phyloP scores from a whole-genome alignment of 2,797 vertebrate genomes.

The Australoheros facetus region DNA sequence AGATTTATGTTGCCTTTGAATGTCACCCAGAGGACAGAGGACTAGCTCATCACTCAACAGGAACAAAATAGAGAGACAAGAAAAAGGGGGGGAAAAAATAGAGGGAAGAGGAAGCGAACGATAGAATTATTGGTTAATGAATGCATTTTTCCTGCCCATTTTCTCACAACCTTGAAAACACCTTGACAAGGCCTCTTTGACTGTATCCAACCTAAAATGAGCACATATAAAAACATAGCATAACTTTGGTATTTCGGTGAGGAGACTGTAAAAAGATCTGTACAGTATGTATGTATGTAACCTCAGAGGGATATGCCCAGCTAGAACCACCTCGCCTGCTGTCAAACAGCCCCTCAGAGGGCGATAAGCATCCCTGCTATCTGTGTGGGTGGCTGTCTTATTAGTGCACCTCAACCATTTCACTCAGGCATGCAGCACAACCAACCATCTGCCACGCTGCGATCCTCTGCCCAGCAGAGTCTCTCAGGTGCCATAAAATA shows the following conservation, averaged over 20 bases:
- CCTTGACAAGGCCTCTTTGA: constrained; percentile 43
- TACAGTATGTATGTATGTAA: constrained; percentile 60
- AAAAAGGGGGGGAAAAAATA: constrained; percentile 57
- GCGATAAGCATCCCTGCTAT: constrained; percentile 93
- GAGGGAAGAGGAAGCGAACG: constrained; percentile 68
- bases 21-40: constrained; percentile 99
- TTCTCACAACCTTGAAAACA: constrained; percentile 71
- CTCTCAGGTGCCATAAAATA: constrained; percentile 81
- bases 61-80: constrained; percentile 85
- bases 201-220: constrained; percentile 10
- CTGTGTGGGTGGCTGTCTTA: constrained; percentile 91
- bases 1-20: constrained; percentile 99
- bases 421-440: constrained; percentile 93
- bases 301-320: constrained; percentile 54
- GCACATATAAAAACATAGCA: not conserved
- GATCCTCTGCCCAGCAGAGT: constrained; percentile 82
- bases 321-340: constrained; percentile 78
- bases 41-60: constrained; percentile 94
- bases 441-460: constrained; percentile 92
- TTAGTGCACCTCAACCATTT: constrained; percentile 94
- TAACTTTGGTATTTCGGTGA: constrained; percentile 24
- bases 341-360: constrained; percentile 89
- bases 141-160: constrained; percentile 68
- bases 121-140: constrained; percentile 65
- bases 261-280: constrained; percentile 49